Evolutionary conservation across 2,113 vertebrate species (phyloP).

Genomic region (Marmota monax): DNA sequence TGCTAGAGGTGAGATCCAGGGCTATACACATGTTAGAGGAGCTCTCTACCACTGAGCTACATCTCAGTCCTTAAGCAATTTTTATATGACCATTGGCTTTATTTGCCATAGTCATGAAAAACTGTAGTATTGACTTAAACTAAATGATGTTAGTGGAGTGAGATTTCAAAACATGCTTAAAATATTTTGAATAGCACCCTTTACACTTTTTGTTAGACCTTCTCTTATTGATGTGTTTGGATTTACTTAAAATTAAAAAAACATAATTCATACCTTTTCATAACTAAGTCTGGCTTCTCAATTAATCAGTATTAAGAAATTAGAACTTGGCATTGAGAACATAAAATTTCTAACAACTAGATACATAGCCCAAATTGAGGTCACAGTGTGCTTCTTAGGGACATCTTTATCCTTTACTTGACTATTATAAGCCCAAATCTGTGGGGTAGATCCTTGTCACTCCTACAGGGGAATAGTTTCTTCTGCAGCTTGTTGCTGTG

Average conservation of each 20-base stretch:
- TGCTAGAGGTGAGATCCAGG: background rate
- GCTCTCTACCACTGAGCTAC: background rate
- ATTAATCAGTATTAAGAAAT: background rate
- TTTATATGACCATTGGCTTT: background rate
- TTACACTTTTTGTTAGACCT: background rate
- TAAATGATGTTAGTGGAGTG: background rate
- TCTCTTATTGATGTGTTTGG: background rate
- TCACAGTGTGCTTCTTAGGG: background rate
- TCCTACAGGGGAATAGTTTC: too few species aligned
- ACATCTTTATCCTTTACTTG: background rate
- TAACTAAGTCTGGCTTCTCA: background rate
- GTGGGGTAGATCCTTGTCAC: background rate
- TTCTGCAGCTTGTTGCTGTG: background rate
- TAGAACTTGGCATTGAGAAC: background rate
- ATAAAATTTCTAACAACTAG: background rate
- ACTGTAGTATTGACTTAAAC: background rate
- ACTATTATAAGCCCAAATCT: background rate
- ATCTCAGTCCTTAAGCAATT: background rate
- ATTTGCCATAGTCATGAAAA: background rate
- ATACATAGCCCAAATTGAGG: background rate
- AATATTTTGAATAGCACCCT: background rate
- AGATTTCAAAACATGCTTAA: background rate
- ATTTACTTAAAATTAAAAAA: background rate
- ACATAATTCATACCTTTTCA: background rate
- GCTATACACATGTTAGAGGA: background rate